phyloP scores from a whole-genome alignment of 1,140 invertebrate genomes.

The Manduca sexta region DNA sequence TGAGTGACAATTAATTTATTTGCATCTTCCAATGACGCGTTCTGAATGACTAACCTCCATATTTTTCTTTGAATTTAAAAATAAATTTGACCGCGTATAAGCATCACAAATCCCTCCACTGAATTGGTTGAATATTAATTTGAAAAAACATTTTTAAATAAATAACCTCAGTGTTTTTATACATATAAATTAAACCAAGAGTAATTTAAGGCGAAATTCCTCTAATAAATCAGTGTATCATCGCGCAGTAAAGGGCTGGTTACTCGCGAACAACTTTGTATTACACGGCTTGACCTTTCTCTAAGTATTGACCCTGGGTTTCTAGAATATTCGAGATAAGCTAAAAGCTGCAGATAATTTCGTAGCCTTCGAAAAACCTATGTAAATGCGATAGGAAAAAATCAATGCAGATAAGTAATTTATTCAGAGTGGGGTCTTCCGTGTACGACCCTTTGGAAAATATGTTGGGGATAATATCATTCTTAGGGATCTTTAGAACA shows the following conservation, averaged over 20 bases:
- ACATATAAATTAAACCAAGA: no score
- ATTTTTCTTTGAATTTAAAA: no score
- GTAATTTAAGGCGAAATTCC: no score
- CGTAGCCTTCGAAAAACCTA: constrained; percentile 10
- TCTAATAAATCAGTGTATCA: no score
- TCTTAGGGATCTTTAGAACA: constrained; percentile 54
- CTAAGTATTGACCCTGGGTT: background rate
- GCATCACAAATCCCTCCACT: no score
- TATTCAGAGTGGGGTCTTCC: constrained; percentile 52
- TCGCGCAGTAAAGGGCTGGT: background rate
- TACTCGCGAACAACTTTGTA: background rate
- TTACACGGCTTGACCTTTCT: background rate
- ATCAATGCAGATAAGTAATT: constrained; percentile 51
- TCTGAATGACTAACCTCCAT: no score
- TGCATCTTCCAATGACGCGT: no score
- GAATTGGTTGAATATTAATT: no score
- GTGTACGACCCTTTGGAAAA: constrained; percentile 43
- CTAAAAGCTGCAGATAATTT: constrained; percentile 8
- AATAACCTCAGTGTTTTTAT: no score
- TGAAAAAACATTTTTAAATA: no score
- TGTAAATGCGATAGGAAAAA: constrained; percentile 24
- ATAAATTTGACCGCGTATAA: no score
- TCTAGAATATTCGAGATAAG: constrained; percentile 3
- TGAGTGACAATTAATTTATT: no score
- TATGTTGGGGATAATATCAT: constrained; percentile 61